phyloP scores from a whole-genome alignment of 2,888 invertebrate genomes.

The Xestia ashworthii region DNA sequence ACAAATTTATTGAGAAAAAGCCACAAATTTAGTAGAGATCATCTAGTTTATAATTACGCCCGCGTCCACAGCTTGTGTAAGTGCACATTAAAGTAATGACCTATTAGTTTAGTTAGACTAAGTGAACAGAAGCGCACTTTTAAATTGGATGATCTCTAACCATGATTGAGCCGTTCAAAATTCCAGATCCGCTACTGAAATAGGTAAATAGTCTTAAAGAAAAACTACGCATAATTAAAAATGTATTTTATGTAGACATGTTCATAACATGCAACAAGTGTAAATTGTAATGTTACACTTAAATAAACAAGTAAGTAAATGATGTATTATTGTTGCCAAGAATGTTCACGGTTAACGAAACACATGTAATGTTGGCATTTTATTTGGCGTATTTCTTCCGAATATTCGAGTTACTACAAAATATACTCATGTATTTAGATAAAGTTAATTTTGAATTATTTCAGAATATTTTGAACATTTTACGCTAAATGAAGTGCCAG shows the following conservation, averaged over 20 bases:
- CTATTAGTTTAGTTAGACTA: background rate
- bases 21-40: background rate
- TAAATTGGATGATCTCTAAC: background rate
- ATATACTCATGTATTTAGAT: background rate
- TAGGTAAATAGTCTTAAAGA: background rate
- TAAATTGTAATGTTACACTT: constrained; percentile 10
- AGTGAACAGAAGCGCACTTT: background rate
- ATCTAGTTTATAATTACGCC: background rate
- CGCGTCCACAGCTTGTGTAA: background rate
- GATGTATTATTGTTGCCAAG: constrained; percentile 31
- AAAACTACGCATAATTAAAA: constrained; percentile 21
- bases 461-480: background rate
- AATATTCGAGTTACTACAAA: constrained; percentile 2
- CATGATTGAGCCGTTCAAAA: background rate
- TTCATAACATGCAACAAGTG: constrained; percentile 8
- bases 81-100: background rate
- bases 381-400: background rate
- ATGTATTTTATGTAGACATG: constrained; percentile 9
- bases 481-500: constrained; percentile 8
- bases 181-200: background rate
- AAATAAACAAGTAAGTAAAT: constrained; percentile 21
- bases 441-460: constrained; percentile 6
- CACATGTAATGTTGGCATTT: constrained; percentile 25
- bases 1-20: background rate
- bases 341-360: constrained; percentile 13